Evolutionary conservation across 2,113 vertebrate species (phyloP), one percentile per base, ranked within the genome.

Genomic region (Fregetta grallaria): DNA sequence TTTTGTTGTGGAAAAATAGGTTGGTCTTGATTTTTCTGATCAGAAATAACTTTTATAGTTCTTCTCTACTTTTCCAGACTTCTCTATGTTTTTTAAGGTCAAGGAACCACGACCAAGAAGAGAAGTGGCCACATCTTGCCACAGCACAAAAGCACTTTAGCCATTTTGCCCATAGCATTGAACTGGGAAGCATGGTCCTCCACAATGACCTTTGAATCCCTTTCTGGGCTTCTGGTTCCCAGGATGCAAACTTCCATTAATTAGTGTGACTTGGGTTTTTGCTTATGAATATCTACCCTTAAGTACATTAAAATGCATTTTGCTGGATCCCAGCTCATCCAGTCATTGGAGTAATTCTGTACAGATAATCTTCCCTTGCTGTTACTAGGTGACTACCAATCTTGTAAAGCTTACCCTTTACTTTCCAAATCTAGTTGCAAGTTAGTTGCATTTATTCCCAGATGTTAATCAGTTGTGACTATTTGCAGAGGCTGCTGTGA

Each of bases 61-160:
- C 4, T 77, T 94, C 29, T 29, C 7, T 85, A 15, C 30, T 65
- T 11, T 40, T 81, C 52, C 44, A 74, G n/a, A 56, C 23, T 77
- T 77, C 15, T 47, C n/a, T 56, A 11, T 19, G 26, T n/a, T 52
- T 72, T 86, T 63, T 76, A 9, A 92, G 67, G 47, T 80, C n/a
- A 52, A 20, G 22, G 11, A 23, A 62, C 21, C 21, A 52, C 52
- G 11, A 38, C 36, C 14, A 30, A 25, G 49, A 88, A n/a, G 70
- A 58, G 49, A 79, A 86, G 40, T 61, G 38, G 9, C 42, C 5
- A 2, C 38, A 15, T 77, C 75, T 86, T 77, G 16, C 34, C 34
- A 0, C 4, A 6, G 15, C 67, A 11, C 47, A n/a, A 5, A 0
- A 6, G 6, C 8, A 19, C 30, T 56, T 73, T 0, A 80, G 67